Conservation (phyloP, 64 coral and sea anemone genomes). For the Astreopora myriophthalma region DNA sequence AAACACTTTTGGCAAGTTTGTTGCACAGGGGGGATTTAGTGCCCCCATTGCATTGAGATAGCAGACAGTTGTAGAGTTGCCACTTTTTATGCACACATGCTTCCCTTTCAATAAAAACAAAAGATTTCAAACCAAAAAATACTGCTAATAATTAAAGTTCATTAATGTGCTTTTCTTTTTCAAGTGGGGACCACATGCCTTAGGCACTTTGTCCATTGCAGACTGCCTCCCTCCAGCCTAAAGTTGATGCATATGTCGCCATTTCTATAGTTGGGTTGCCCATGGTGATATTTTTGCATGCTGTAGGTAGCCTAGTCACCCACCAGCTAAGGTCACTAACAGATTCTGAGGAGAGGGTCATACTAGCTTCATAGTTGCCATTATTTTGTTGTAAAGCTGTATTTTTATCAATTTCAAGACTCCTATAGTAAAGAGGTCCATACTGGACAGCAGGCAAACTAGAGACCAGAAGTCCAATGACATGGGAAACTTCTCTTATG, state of each 20-base stretch:
- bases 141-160: slow-evolving; percentile 55
- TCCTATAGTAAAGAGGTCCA: too few relatives aligned
- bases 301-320: slow-evolving; percentile 27
- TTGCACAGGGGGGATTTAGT: too few relatives aligned
- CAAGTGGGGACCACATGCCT: slow-evolving; percentile 36
- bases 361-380: slow-evolving; percentile 18
- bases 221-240: slow-evolving; percentile 43
- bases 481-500: too few relatives aligned
- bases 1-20: too few relatives aligned
- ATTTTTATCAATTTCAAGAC: too few relatives aligned
- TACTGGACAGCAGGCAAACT: too few relatives aligned
- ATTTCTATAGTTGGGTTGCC: slow-evolving; percentile 27
- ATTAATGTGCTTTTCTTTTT: slow-evolving; percentile 59
- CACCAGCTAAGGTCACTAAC: slow-evolving; percentile 59
- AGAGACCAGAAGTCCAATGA: too few relatives aligned
- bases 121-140: slow-evolving; percentile 12
- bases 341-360: slow-evolving; percentile 37
- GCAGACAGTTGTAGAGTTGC: too few relatives aligned
- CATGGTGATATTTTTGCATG: too few relatives aligned
- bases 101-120: slow-evolving; percentile 3
- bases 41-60: too few relatives aligned
- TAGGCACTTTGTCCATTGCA: neutral
- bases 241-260: slow-evolving; percentile 34
- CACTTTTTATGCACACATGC: too few relatives aligned
- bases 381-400: too few relatives aligned